Conservation (phyloP, 2,113 vertebrate species). For the Syngnathus floridae region DNA sequence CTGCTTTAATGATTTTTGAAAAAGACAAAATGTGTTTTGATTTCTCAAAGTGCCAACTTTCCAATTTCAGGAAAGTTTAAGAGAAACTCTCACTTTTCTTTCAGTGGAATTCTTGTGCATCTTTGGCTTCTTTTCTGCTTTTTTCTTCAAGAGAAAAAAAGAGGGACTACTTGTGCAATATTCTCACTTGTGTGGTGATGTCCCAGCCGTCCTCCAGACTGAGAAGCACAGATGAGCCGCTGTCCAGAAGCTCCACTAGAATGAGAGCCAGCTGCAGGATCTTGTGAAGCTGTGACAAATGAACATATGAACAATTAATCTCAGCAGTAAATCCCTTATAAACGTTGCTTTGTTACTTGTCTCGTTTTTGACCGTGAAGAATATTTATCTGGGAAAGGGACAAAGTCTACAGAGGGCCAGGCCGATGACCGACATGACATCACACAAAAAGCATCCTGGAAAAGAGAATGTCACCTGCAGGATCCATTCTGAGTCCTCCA, state of each 20-base stretch:
- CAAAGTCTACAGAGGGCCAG: slow-evolving; percentile 33
- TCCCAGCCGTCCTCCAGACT: slow-evolving; percentile 99
- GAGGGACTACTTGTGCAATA: background rate
- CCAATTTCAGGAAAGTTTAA: background rate
- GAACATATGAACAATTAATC: slow-evolving; percentile 37
- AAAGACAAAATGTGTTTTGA: background rate
- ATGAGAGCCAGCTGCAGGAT: slow-evolving; percentile 86
- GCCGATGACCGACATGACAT: slow-evolving; percentile 38
- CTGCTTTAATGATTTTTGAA: background rate
- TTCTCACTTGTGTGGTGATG: slow-evolving; percentile 88
- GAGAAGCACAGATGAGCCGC: slow-evolving; percentile 89
- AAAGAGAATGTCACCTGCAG: slow-evolving; percentile 75
- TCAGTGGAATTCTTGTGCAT: background rate
- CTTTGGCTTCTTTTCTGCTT: slow-evolving; percentile 4
- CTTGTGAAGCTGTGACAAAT: slow-evolving; percentile 83
- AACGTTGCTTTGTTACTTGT: background rate
- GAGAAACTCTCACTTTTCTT: background rate
- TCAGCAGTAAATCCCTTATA: background rate
- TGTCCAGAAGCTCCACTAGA: slow-evolving; percentile 88
- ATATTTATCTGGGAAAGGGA: slow-evolving; percentile 25
- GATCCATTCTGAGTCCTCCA: slow-evolving; percentile 96
- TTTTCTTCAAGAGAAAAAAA: background rate
- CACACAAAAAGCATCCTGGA: background rate
- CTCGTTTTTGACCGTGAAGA: background rate
- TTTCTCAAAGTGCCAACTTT: background rate